Evolutionary conservation across 2,797 vertebrate species (phyloP).

Genomic region (Perodicticus potto): DNA sequence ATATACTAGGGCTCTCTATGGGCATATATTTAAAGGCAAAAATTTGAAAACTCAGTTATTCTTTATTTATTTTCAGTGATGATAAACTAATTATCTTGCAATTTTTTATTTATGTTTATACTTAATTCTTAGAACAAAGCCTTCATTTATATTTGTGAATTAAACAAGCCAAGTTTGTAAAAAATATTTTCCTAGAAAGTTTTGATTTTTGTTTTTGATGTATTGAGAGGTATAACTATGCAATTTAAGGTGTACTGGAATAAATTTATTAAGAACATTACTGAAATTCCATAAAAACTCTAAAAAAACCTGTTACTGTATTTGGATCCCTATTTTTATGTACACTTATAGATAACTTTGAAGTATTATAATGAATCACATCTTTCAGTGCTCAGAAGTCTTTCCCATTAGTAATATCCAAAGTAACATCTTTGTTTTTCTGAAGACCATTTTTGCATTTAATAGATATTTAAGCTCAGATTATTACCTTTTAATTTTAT

Average conservation of each 20-base stretch:
- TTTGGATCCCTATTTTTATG: not conserved
- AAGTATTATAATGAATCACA: not conserved
- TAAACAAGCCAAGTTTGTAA: not conserved
- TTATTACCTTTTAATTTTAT: not conserved
- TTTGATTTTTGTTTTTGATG: not conserved
- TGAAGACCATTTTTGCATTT: not conserved
- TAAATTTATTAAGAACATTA: not conserved
- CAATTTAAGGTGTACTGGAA: not conserved
- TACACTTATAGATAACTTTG: not conserved
- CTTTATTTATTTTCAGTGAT: not conserved
- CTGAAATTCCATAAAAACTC: not conserved
- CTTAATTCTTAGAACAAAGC: not conserved
- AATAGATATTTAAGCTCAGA: not conserved
- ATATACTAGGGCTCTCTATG: too few species aligned
- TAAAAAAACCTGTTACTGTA: not conserved
- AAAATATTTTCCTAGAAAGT: not conserved
- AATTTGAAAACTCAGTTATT: not conserved
- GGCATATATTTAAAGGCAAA: not conserved
- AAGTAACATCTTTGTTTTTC: not conserved
- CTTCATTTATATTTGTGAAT: not conserved
- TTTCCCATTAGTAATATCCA: not conserved
- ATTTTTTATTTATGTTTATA: not conserved
- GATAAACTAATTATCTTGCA: not conserved
- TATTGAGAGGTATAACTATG: not conserved
- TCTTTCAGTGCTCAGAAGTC: not conserved